phyloP scores from a whole-genome alignment of 2,888 invertebrate species.

The Pollenia amentaria region DNA sequence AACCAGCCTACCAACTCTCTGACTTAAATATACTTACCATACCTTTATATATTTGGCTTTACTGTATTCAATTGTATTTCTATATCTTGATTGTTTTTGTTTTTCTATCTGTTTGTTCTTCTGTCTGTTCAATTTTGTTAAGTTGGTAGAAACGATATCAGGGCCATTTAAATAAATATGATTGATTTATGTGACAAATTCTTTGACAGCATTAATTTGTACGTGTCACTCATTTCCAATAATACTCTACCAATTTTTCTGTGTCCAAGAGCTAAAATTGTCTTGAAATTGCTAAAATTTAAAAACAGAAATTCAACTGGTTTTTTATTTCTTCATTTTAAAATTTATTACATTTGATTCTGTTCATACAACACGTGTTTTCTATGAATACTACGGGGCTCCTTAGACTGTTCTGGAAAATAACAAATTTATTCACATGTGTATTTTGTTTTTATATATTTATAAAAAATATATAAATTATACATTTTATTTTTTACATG shows the following conservation, averaged over 20 bases:
- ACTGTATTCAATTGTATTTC: constrained; percentile 17
- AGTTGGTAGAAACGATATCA: constrained; percentile 72
- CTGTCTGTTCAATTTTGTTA: constrained; percentile 1
- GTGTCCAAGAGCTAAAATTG: not conserved
- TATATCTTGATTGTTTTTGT: constrained; percentile 11
- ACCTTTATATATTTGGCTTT: constrained; percentile 5
- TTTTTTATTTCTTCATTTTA: constrained; percentile 21
- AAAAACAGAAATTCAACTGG: constrained; percentile 32
- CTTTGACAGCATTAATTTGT: constrained; percentile 79
- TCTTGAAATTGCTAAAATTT: constrained; percentile 21
- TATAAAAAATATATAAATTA: constrained; percentile 7
- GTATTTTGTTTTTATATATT: not conserved
- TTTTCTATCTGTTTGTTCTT: not conserved
- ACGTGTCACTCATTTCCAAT: constrained; percentile 78
- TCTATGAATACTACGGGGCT: not conserved
- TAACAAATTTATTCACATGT: constrained; percentile 3
- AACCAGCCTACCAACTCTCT: too few species aligned
- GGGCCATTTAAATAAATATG: constrained; percentile 81
- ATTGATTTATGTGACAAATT: constrained; percentile 83
- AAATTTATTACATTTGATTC: constrained; percentile 46
- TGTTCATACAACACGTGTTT: constrained; percentile 9
- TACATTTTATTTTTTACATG: not conserved
- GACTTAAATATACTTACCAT: not conserved
- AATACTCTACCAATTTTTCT: not conserved
- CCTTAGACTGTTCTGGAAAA: not conserved